phyloP scores from a whole-genome alignment of 1,140 invertebrate species.

The Parasteatoda tepidariorum region DNA sequence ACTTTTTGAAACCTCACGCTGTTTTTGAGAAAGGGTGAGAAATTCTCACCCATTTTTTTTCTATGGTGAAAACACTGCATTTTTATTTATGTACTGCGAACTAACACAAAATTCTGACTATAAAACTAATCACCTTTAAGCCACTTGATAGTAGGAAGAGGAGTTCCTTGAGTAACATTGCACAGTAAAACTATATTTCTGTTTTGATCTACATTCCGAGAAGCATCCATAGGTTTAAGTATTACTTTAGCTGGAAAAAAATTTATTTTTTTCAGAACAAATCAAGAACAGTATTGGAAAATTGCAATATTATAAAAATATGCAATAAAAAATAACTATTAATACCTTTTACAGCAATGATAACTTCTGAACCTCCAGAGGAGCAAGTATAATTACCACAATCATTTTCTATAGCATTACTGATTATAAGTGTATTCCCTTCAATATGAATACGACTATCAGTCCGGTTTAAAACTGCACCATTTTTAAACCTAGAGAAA shows the following conservation, averaged over 20 bases:
- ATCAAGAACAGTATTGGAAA: background rate
- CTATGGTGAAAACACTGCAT: too few relatives aligned
- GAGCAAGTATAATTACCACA: slow-evolving; percentile 43
- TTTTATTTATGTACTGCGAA: too few relatives aligned
- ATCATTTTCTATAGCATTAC: slow-evolving; percentile 37
- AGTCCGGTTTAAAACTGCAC: slow-evolving; percentile 1
- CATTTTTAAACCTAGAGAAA: slow-evolving; percentile 36
- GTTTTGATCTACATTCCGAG: slow-evolving; percentile 53
- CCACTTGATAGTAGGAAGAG: slow-evolving; percentile 33
- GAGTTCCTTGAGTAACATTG: slow-evolving; percentile 52
- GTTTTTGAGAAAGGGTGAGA: too few relatives aligned
- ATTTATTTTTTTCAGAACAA: background rate
- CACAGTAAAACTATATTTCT: slow-evolving; percentile 41
- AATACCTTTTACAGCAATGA: slow-evolving; percentile 48
- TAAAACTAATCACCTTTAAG: slow-evolving; percentile 26
- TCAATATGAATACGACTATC: slow-evolving; percentile 12
- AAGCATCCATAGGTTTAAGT: slow-evolving; percentile 32
- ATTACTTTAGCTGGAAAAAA: slow-evolving; percentile 28
- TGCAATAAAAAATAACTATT: background rate
- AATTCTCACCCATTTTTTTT: too few relatives aligned
- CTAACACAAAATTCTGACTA: too few relatives aligned
- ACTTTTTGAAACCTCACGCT: too few relatives aligned
- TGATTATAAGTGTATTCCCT: slow-evolving; percentile 30
- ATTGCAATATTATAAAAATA: too few relatives aligned
- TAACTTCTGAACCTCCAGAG: background rate